Evolutionary conservation across 2,797 vertebrate genomes (phyloP).

Genomic region (Phrynocephalus vlangalii): DNA sequence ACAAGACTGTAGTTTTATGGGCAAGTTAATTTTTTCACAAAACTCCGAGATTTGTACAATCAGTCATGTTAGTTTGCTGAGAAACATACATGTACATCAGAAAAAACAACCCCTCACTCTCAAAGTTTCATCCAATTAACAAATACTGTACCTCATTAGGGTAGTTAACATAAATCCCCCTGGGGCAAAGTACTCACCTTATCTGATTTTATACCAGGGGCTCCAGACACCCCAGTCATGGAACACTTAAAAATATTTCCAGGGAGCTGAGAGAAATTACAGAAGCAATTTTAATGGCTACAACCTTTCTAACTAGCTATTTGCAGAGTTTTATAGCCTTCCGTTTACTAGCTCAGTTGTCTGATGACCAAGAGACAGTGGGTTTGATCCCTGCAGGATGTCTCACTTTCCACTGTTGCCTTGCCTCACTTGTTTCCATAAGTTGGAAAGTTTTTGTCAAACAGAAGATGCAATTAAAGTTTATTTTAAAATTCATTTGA

Average conservation of each 20-base stretch:
- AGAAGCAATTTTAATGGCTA: slow-evolving; percentile 29
- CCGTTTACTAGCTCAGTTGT: background rate
- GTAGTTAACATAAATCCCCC: slow-evolving; percentile 22
- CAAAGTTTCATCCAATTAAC: background rate
- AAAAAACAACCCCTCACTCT: slow-evolving; percentile 1
- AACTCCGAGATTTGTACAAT: slow-evolving; percentile 30
- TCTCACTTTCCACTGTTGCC: slow-evolving; percentile 10
- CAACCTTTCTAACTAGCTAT: slow-evolving; percentile 38
- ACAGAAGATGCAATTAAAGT: slow-evolving; percentile 1
- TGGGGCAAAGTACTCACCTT: slow-evolving; percentile 11
- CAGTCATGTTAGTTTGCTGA: slow-evolving; percentile 13
- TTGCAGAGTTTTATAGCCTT: slow-evolving; percentile 34
- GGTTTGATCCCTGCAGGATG: slow-evolving; percentile 37
- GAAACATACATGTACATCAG: slow-evolving; percentile 14
- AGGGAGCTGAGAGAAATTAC: background rate
- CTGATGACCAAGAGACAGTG: slow-evolving; percentile 19
- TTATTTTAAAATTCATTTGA: slow-evolving; percentile 40
- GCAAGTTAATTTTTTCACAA: slow-evolving; percentile 10
- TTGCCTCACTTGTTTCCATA: slow-evolving; percentile 5
- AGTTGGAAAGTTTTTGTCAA: background rate
- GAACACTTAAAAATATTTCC: slow-evolving; percentile 34
- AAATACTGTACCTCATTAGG: background rate
- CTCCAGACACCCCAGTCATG: slow-evolving; percentile 14
- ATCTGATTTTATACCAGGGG: slow-evolving; percentile 13
- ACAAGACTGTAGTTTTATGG: slow-evolving; percentile 4